Base-by-base conservation (phyloP, 2,113 vertebrate species). In the Excalfactoria chinensis region DNA sequence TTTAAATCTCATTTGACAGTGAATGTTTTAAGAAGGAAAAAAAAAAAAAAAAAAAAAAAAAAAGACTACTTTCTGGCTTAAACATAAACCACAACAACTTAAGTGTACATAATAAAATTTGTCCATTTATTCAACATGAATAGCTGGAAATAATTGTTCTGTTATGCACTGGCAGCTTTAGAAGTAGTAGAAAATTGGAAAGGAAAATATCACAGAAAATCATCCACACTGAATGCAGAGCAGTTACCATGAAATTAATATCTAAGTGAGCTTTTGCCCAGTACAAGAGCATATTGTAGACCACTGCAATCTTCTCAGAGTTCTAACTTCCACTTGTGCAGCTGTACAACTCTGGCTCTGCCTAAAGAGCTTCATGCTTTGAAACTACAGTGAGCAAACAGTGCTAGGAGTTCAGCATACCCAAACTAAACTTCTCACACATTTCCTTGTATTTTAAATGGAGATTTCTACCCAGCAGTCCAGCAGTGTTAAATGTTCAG, bases 91-190 rank as follows among this genome's bases (percentile, higher is more conserved):
- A 69, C 3, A 15, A 73, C 20, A 89, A 92, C 93, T 83, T 93
- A 82, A 95, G 74, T 68, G 83, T 67, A 23, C 28, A 51, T 95
- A 93, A 94, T 79, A 94, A 90, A 91, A 93, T 96, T 87, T 94
- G 82, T 82, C 73, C 74, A 68, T 60, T 95, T 95, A 88, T 21
- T 34, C 71, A 87, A 34, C 21, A 16, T 70, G 89, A 91, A 88
- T 80, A 95, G 74, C 21, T 94, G 68, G 83, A 93, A 93, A 96
- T 63, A 95, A 96, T 91, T 85, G 83, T 37, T 95, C 85, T 13
- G 73, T 95, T 96, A 71, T 26, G 63, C 1, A 0, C 67, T 71
- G 40, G 51, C 44, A 90, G 56, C 20, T 81, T 93, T 77, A 64
- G 51, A 77, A 85, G 51, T 3, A 4, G 8, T 14, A 78, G 37